Evolutionary conservation across 2,888 invertebrate genomes (phyloP), one percentile per base, ranked within the genome.

Genomic region (Nephrotoma flavescens): DNA sequence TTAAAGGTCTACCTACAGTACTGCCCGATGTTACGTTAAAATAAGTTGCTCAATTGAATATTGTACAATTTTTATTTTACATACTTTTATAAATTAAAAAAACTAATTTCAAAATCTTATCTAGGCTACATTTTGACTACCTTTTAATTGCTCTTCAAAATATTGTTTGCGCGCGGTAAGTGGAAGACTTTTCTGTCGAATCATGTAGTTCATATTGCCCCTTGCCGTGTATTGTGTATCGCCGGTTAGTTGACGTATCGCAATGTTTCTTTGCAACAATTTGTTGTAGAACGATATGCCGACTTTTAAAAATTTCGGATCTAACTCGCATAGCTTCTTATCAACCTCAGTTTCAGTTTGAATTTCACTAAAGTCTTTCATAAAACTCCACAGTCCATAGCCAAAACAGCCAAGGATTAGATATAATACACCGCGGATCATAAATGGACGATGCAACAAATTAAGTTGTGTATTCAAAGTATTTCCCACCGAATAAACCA

Each of bases 231-330:
- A 96, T 86, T 93, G 91, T 6, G 90, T 92, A 89, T 94, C 93
- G 0, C 95, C 95, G 92, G 96, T 92, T 9, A 96, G 90, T 87
- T 92, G 91, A 88, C 96, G 92, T 19, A 97, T 90, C 0, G 96
- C 96, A 89, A 94, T 93, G 91, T 97, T 97, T 90, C 95, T 94
- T 88, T 94, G 92, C 57, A 96, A 90, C 42, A 94, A 90, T 91
- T 96, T 96, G 42, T 94, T 93, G 90, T 97, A 97, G 92, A 94
- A 97, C 90, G 95, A 94, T 44, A 94, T 92, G 3, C 96, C 97
- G 85, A 96, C 96, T 89, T 94, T 93, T 9, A 94, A 91, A 90
- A 95, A 96, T 83, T 94, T 88, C 71, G 92, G 91, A 71, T 94
- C 94, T 87, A 95, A 90, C 44, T 92, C 90, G 88, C 93, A 93